Percentiles rank a stretch among this genome's conserved stretches.
Evolutionary conservation across 2,797 vertebrate species (phyloP).

Genomic region (Luscinia megarhynchos): DNA sequence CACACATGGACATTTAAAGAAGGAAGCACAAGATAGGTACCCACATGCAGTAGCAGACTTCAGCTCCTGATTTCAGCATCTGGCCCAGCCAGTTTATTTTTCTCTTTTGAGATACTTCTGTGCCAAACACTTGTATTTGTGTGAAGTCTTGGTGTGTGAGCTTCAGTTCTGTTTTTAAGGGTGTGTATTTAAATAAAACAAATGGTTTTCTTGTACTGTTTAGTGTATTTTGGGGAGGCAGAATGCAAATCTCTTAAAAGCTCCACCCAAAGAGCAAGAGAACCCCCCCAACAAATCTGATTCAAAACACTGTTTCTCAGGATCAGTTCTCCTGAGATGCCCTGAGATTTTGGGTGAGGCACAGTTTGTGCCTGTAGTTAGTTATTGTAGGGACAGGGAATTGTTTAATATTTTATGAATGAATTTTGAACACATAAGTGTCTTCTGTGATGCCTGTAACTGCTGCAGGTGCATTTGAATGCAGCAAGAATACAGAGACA

Average conservation of each 20-base stretch:
- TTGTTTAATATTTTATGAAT: neutral
- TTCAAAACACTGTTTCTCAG: neutral
- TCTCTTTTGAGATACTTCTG: neutral
- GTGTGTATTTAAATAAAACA: neutral
- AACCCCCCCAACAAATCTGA: neutral
- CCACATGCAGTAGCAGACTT: accelerated
- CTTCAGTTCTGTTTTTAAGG: neutral
- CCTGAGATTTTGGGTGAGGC: neutral
- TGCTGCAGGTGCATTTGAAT: neutral
- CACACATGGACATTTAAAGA: neutral
- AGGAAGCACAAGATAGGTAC: accelerated
- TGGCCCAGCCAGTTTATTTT: neutral
- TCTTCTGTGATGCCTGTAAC: neutral
- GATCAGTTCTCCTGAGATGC: neutral
- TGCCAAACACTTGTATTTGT: neutral
- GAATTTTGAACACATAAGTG: neutral
- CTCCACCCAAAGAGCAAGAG: neutral
- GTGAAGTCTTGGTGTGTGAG: neutral
- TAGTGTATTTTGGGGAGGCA: neutral
- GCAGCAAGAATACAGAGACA: neutral
- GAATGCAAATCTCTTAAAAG: neutral
- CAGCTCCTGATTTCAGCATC: accelerated
- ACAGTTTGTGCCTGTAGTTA: accelerated
- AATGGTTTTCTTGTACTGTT: neutral
- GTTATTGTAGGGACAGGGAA: neutral